Evolutionary conservation across 2,113 vertebrate species (phyloP), one percentile per base, ranked within the genome.

Genomic region (Odocoileus hemionus): DNA sequence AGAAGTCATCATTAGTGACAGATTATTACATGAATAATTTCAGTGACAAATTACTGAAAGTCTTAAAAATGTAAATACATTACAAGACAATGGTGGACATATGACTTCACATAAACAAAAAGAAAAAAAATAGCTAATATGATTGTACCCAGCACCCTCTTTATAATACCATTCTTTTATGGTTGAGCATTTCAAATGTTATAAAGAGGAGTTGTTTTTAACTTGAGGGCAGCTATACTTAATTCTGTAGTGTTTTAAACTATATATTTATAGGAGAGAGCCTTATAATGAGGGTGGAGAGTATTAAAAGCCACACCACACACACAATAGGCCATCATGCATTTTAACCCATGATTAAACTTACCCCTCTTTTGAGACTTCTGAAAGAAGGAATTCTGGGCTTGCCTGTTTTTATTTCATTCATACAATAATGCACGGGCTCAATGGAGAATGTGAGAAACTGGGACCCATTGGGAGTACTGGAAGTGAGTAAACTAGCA

Each of bases 331-430:
- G 98, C 98, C 98, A 98, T 98, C 99, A 99, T 99, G 99, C 99
- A 99, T 98, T 99, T 98, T 98, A 98, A 98, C 98, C 98, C 97
- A 86, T 98, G 96, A 98, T 98, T 98, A 97, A 98, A 99, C 99
- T 99, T 99, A 99, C 99, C 99, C 99, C 99, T 99, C 99, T 99
- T 99, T 98, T 99, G 97, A 99, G 99, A 97, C 98, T 99, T 98
- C 99, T 99, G 99, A 99, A 99, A 99, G 99, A 99, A 98, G 99
- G 98, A 98, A 99, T 99, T 99, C 99, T 99, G 99, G 99, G 99
- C 98, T 99, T 99, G 98, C 99, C 98, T 98, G 99, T 99, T 99
- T 99, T 99, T 99, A 99, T 99, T 99, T 99, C 99, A 99, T 99
- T 99, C 98, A 99, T 99, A 99, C 99, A 99, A 99, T 99, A 99